A percentile compares a stretch with the other conserved stretches of the same genome.
phyloP scores from a whole-genome alignment of 2,888 invertebrate genomes.

The Leucoma salicis region DNA sequence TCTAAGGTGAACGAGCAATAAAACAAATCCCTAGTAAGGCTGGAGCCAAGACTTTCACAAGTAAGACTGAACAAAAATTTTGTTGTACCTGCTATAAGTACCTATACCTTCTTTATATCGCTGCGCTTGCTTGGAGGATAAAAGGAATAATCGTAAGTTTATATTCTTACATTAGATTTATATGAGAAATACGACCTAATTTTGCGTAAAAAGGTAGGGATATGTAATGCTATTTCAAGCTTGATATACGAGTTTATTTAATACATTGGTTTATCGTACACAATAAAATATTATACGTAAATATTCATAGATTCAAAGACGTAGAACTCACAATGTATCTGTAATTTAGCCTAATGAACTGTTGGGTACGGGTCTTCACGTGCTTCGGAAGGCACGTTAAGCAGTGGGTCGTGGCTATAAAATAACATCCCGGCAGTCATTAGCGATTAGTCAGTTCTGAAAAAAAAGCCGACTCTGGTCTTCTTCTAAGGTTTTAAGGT shows the following conservation, averaged over 20 bases:
- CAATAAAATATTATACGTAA: slow-evolving; percentile 1
- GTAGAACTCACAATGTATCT: too few species aligned
- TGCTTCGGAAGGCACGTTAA: too few species aligned
- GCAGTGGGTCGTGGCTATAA: too few species aligned
- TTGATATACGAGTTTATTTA: neutral
- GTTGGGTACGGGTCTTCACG: too few species aligned
- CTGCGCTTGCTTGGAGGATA: slow-evolving; percentile 21
- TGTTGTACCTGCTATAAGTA: slow-evolving; percentile 22
- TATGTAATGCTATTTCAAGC: slow-evolving; percentile 1
- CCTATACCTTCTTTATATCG: slow-evolving; percentile 26
- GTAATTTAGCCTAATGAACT: too few species aligned
- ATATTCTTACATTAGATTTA: slow-evolving; percentile 23
- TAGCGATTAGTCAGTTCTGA: too few species aligned
- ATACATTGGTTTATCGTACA: too few species aligned
- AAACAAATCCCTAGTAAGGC: slow-evolving; percentile 34
- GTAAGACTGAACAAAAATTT: slow-evolving; percentile 29
- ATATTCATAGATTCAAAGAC: too few species aligned
- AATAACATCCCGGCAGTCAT: too few species aligned
- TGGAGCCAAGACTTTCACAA: slow-evolving; percentile 20
- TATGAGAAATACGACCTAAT: slow-evolving; percentile 11
- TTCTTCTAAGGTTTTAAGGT: too few species aligned
- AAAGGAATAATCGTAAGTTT: slow-evolving; percentile 28
- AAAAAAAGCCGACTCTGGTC: too few species aligned
- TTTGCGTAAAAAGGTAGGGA: slow-evolving; percentile 3
- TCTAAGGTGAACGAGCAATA: slow-evolving; percentile 38